Evolutionary conservation across 2,888 invertebrate genomes (phyloP).

Genomic region (Pheosia tremula): DNA sequence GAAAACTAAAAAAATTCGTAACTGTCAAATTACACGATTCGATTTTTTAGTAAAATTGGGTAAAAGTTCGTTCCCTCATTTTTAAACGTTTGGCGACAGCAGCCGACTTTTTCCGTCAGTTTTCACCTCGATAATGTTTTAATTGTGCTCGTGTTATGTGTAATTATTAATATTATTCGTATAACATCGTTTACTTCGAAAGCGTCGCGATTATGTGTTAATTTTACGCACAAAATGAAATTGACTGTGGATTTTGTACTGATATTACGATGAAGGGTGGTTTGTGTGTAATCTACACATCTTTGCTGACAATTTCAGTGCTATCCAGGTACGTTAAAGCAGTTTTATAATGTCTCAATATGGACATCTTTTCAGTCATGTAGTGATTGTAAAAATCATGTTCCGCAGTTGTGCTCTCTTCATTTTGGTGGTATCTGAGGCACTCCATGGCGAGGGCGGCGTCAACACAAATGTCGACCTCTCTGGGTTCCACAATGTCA

Average conservation of each 20-base stretch:
- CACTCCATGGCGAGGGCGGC: slow-evolving; percentile 66
- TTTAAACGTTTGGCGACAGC: slow-evolving; percentile 44
- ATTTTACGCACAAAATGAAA: slow-evolving; percentile 80
- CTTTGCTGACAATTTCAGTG: slow-evolving; percentile 85
- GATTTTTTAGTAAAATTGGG: slow-evolving; percentile 51
- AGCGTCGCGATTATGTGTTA: slow-evolving; percentile 67
- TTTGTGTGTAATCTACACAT: slow-evolving; percentile 84
- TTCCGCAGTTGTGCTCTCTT: slow-evolving; percentile 83
- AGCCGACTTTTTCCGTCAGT: slow-evolving; percentile 42
- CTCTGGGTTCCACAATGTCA: slow-evolving; percentile 76
- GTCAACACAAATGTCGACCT: slow-evolving; percentile 61
- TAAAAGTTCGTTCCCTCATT: slow-evolving; percentile 49
- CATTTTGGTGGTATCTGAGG: slow-evolving; percentile 85
- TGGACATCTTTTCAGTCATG: background rate
- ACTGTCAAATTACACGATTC: slow-evolving; percentile 56
- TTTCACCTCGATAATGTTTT: slow-evolving; percentile 48
- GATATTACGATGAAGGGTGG: slow-evolving; percentile 86
- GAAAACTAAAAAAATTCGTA: slow-evolving; percentile 46
- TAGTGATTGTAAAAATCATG: slow-evolving; percentile 20
- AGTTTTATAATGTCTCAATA: slow-evolving; percentile 5
- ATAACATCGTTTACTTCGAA: slow-evolving; percentile 42
- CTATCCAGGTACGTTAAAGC: slow-evolving; percentile 79
- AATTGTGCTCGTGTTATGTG: slow-evolving; percentile 48
- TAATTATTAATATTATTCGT: slow-evolving; percentile 38
- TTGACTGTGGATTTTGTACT: slow-evolving; percentile 76